These are phyloP conservation scores for Saccopteryx leptura DNA, from an alignment of 2,113 vertebrate genomes.

Conservation along the genomic window DNA sequence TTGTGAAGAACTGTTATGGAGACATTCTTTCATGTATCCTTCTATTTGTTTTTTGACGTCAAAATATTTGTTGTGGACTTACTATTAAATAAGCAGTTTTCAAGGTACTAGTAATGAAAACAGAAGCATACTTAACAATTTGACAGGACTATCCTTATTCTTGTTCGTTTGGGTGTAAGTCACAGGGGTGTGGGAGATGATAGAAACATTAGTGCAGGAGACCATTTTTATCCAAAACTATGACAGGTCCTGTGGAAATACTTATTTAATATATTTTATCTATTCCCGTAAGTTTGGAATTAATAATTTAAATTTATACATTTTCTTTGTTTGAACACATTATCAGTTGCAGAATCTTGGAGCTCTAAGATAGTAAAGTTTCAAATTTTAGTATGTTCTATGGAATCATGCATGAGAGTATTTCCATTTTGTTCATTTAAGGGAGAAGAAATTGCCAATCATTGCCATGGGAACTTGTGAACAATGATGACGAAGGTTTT, in stretches of 20 bases:
- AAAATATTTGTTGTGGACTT: conserved; percentile 7
- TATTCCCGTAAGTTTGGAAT: neutral
- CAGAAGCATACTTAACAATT: neutral
- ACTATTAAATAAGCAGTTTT: neutral
- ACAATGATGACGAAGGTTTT: neutral
- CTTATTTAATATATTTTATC: neutral
- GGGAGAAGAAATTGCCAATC: neutral
- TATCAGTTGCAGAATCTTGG: neutral
- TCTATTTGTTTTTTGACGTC: conserved; percentile 13
- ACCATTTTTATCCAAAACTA: neutral
- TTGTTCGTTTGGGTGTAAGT: neutral
- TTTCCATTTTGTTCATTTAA: neutral
- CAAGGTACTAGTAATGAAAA: neutral
- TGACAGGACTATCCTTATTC: neutral
- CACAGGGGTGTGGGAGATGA: neutral
- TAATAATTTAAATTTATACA: neutral
- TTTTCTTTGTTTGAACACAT: neutral
- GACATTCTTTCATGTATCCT: neutral
- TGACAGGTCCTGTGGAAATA: neutral
- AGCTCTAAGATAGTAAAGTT: neutral
- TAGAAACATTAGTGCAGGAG: neutral
- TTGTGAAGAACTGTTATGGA: neutral
- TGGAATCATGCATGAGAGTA: neutral
- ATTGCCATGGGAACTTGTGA: neutral
- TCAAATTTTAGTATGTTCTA: conserved; percentile 11